Base-by-base conservation (phyloP, 2,797 vertebrate species). In the Halcyon leucocephala region DNA sequence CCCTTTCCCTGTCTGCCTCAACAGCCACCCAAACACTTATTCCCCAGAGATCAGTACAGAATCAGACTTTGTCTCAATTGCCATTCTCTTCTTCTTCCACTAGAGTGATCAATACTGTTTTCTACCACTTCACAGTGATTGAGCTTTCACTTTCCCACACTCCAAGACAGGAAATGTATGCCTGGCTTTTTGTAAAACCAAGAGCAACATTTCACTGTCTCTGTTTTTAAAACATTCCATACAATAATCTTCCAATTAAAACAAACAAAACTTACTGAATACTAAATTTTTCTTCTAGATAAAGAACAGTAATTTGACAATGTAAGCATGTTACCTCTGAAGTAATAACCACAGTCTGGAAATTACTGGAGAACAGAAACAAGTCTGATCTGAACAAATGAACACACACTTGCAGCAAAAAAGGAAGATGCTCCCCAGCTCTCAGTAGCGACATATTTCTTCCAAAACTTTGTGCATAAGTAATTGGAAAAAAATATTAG, bases 11-110 rank as follows among this genome's bases (percentile, higher is more conserved):
- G 13, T 96, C 80, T 95, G 83, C 76, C 49, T 96, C 41, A 3
- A 64, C 90, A 95, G 88, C 62, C 87, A 97, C 82, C 94, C 92
- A 92, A 95, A 91, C 73, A 94, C 70, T 79, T 66, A 58, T 6
- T 57, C 94, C 86, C 69, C 52, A 80, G 74, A 93, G 76, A 95
- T 78, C 58, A 66, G 49, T 29, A 86, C 1, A 1, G n/a, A 96
- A 48, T 88, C 79, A 77, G 82, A 70, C 74, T 69, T 92, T 49
- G 82, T 82, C 81, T 91, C 73, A 90, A 37, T 48, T 95, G 89
- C 78, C 37, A 57, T 91, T 95, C 95, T 86, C 65, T 74, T 71
- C 86, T 92, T 90, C 60, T 92, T 85, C n/a, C 73, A 42, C 86
- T 52, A 90, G 66, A 89, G 71, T 41, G 31, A 96, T 69, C 76